Evolutionary conservation across 2,113 vertebrate genomes (phyloP).

Genomic region (Turnix velox): DNA sequence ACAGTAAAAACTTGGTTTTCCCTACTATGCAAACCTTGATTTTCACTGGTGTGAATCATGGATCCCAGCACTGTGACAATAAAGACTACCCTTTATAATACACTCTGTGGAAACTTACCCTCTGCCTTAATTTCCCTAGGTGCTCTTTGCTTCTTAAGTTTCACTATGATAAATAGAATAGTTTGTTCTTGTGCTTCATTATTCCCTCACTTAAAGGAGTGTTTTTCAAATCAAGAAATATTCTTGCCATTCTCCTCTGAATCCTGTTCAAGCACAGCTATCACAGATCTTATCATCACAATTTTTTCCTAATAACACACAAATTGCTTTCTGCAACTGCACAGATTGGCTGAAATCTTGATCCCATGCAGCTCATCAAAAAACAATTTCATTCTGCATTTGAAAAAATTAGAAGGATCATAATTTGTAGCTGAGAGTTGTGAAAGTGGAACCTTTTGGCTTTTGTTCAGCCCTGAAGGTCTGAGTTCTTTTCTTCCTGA

Average conservation of each 20-base stretch:
- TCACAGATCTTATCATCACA: fast-evolving
- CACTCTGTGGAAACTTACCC: not conserved
- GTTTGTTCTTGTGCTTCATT: not conserved
- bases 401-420: not conserved
- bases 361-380: not conserved
- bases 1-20: not conserved
- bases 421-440: not conserved
- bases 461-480: not conserved
- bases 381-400: not conserved
- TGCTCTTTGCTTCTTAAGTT: not conserved
- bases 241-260: not conserved
- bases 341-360: not conserved
- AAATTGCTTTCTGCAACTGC: not conserved
- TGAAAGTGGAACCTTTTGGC: not conserved
- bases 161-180: not conserved
- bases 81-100: not conserved
- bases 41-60: not conserved
- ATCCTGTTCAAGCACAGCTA: not conserved
- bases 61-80: not conserved
- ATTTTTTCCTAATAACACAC: not conserved
- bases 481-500: not conserved
- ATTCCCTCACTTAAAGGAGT: not conserved
- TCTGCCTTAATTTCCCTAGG: not conserved
- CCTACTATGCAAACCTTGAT: not conserved
- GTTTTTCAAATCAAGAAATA: not conserved